Base-by-base conservation (phyloP, 2,888 invertebrate species). In the Caenorhabditis sp. region DNA sequence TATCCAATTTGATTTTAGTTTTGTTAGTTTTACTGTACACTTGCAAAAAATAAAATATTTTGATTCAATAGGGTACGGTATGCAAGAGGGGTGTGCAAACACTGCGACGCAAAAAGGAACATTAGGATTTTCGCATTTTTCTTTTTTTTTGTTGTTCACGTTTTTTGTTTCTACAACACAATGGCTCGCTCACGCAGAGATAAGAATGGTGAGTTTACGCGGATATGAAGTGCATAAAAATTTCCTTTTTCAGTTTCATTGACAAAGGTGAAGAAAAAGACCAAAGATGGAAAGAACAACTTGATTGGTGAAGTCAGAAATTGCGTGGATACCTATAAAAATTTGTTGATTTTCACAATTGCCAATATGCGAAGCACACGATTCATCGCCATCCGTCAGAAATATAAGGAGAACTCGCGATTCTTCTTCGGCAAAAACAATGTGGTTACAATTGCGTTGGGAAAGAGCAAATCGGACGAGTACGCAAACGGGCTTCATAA, bases 371-470 rank as follows among this genome's bases (percentile, higher is more conserved):
- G 97, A 73, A 97, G 95, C 88, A 92, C 92, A 78, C 93, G 93
- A 87, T 89, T 97, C 76, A 94, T 95, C 89, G 93, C 93, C 81
- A 71, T 87, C 58, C 79, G 87, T 26, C 86, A 87, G 57, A 71
- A 84, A 49, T 86, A 85, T 73, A 87, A 87, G 76, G 67, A 75
- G 17, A 81, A 62, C 36, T 84, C 85, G 77, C 91, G 94, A 87
- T 95, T 97, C 89, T 94, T 95, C 89, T 95, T 97, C 89, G 97
- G 97, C 0, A 99, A 97, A 90, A 97, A 96, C 88, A 95, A 94
- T 90, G 93, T 99, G 1, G 94, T 97, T 92, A 92, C 93, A 25
- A 90, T 96, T 63, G 97, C 94, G 12, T 90, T 99, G 52, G 97
- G 97, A 0, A 92, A 92, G 86, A 92, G 92, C 17, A 91, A 92